Evolutionary conservation across 2,888 invertebrate genomes (phyloP).

Genomic region (Theodoxus fluviatilis): DNA sequence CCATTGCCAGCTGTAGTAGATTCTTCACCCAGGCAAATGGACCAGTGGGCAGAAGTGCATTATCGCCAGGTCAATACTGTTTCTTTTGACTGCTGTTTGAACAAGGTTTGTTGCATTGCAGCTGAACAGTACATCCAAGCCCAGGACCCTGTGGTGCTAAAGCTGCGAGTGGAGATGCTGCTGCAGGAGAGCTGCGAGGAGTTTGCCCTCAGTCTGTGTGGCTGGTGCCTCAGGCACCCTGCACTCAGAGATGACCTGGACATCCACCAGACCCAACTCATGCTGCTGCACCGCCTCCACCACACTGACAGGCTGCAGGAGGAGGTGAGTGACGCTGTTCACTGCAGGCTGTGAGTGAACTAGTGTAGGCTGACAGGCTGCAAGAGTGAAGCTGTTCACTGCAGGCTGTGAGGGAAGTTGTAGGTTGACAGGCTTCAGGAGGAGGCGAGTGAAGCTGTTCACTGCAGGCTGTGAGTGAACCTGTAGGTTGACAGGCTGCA

Average conservation of each 20-base stretch:
- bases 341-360: neutral
- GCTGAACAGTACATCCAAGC: constrained; percentile 44
- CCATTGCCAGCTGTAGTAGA: too few species aligned
- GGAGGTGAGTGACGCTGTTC: constrained; percentile 41
- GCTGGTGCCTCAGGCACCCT: constrained; percentile 56
- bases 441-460: too few species aligned
- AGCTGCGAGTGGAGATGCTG: constrained; percentile 60
- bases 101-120: too few species aligned
- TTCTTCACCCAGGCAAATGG: too few species aligned
- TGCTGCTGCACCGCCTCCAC: constrained; percentile 52
- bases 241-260: constrained; percentile 50
- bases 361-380: too few species aligned
- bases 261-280: constrained; percentile 52
- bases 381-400: too few species aligned
- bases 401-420: too few species aligned
- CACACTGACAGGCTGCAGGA: constrained; percentile 55
- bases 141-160: constrained; percentile 53
- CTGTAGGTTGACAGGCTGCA: too few species aligned
- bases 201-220: constrained; percentile 61
- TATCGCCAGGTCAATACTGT: too few species aligned
- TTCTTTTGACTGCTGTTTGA: neutral
- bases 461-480: too few species aligned
- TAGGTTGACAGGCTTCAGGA: too few species aligned
- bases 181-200: constrained; percentile 62
- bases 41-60: too few species aligned